Percentiles rank a stretch among this genome's conserved stretches.
Conservation (phyloP, 1,140 invertebrate genomes). For the Lordiphosa collinella region DNA sequence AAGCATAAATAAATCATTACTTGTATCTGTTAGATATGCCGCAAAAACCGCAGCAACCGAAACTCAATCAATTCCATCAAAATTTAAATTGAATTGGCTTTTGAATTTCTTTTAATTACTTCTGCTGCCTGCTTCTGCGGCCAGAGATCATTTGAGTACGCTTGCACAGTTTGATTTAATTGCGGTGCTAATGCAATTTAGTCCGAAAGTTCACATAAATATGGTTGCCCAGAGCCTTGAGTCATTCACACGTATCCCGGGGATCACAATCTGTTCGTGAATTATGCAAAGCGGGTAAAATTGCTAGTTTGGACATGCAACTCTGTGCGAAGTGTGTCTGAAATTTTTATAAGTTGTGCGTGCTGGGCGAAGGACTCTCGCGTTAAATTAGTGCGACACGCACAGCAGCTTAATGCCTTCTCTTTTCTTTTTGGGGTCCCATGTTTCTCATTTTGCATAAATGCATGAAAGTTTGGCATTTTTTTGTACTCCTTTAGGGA, state of each 20-base stretch:
- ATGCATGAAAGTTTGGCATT: constrained; percentile 11
- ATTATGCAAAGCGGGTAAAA: constrained; percentile 6
- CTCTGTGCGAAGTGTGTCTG: background rate
- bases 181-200: constrained; percentile 40
- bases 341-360: constrained; percentile 12
- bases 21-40: constrained; percentile 8
- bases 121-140: constrained; percentile 12
- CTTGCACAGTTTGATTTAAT: constrained; percentile 24
- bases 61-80: constrained; percentile 15
- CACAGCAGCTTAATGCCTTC: constrained; percentile 10
- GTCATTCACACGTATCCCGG: constrained; percentile 5
- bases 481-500: background rate
- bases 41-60: constrained; percentile 27
- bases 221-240: background rate
- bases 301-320: constrained; percentile 11
- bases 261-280: background rate
- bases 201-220: constrained; percentile 5
- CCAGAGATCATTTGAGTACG: background rate
- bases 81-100: constrained; percentile 25
- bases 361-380: constrained; percentile 6
- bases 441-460: constrained; percentile 13
- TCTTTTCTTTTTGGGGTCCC: constrained; percentile 2
- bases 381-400: constrained; percentile 12
- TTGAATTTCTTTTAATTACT: constrained; percentile 23
- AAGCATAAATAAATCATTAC: background rate